A percentile compares a stretch with the other conserved stretches of the same genome.
Conservation (phyloP, 2,113 vertebrate genomes). For the Athene noctua region DNA sequence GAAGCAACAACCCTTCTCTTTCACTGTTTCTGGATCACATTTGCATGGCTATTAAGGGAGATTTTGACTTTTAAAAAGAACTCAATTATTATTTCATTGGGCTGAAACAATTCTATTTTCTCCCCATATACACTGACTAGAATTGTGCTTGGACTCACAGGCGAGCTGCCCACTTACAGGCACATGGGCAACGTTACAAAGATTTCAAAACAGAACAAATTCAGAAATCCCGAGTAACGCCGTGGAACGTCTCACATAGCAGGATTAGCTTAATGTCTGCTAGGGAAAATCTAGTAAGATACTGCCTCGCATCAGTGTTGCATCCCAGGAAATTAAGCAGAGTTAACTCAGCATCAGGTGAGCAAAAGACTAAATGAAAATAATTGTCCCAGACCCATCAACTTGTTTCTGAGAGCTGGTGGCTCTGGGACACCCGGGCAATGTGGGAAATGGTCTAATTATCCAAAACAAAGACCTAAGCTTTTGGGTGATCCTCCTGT, state of each 20-base stretch:
- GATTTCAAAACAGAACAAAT: background rate
- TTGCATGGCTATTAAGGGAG: background rate
- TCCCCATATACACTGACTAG: background rate
- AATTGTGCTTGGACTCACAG: background rate
- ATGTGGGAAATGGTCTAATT: too few species aligned
- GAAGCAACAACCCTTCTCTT: background rate
- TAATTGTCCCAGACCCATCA: background rate
- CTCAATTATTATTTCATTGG: background rate
- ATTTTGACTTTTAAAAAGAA: background rate
- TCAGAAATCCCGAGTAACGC: background rate
- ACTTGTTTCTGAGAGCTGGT: background rate
- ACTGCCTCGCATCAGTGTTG: background rate
- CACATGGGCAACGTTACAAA: fast-evolving
- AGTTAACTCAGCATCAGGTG: fast-evolving
- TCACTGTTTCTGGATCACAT: background rate
- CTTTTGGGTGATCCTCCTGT: background rate
- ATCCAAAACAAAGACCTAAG: background rate
- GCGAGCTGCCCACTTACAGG: fast-evolving
- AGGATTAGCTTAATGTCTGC: too few species aligned
- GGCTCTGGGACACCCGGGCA: background rate
- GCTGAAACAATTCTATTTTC: background rate
- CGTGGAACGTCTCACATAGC: fast-evolving
- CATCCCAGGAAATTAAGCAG: background rate
- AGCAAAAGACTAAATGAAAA: background rate
- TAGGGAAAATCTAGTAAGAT: background rate